Evolutionary conservation across 1,140 invertebrate species (phyloP), one percentile per base, ranked within the genome.

Genomic region (Lucilia sericata): DNA sequence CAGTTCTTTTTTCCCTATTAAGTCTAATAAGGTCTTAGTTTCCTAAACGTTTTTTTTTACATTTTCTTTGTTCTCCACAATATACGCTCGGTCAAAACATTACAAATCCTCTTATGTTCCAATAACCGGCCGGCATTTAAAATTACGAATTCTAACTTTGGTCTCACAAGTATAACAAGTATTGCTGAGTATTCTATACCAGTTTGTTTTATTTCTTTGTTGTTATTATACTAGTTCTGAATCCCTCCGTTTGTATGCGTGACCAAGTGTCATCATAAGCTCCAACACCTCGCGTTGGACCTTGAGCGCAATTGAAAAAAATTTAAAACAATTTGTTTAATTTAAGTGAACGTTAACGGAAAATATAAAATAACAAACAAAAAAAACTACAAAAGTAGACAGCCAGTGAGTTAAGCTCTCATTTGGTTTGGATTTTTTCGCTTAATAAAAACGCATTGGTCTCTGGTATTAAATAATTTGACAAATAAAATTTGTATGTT

Each of bases 251-350:
- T 75, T 14, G 74, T 75, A 36, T 75, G 74, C 74, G 74, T 75
- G 74, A 75, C 74, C 21, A 75, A 36, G 21, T 36, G 74, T 75
- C 19, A 30, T 75, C 74, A 25, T 25, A 75, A 42, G 78, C 78
- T 42, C n/a, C 30, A 10, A 34, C 30, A 34, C 42, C 21, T 21
- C 78, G n/a, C 42, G 25, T 34, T 70, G 83, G 83, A 84, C 83
- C 83, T 84, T 84, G 83, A 84, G 76, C 55, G 75, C 83, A 84
- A 84, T 84, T 84, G 78, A 81, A 81, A 81, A n/a, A 60, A 60
- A 60, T 60, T 60, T 17, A 60, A 60, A 60, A 17, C n/a, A 60
- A 60, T 60, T 60, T 60, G 55, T 60, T 60, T 17, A 17, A 60
- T 60, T 60, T n/a, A 60, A 60, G 55, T 60, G 55, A 60, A 60